Percentiles rank a stretch among this genome's conserved stretches.
These are phyloP conservation scores for Plestiodon gilberti DNA, from an alignment of 2,113 vertebrate species.

Conservation along the genomic window DNA sequence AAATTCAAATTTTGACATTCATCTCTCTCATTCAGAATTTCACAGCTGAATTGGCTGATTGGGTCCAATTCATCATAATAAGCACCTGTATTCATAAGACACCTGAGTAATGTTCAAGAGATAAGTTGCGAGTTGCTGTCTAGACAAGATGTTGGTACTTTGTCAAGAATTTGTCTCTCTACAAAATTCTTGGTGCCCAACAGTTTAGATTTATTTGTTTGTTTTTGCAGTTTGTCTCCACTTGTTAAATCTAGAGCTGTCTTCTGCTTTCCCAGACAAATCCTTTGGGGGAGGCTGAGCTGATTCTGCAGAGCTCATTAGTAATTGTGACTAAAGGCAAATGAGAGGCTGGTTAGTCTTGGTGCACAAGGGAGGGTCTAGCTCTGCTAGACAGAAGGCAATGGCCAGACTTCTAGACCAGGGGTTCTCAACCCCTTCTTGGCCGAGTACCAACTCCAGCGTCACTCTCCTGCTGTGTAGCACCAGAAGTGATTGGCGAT, in stretches of 20 bases:
- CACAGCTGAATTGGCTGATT: neutral
- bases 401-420: no score
- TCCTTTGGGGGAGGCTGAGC: neutral
- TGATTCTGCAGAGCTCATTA: conserved; percentile 13
- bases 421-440: accelerated
- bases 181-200: neutral
- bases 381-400: neutral
- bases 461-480: no score
- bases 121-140: neutral
- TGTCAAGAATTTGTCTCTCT: neutral
- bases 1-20: neutral
- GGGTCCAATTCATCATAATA: neutral
- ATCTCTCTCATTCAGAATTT: neutral
- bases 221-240: neutral
- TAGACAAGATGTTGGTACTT: neutral
- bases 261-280: accelerated
- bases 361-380: neutral
- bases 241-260: accelerated
- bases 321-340: neutral
- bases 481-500: no score
- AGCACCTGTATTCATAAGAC: neutral
- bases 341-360: neutral
- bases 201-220: neutral
- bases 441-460: no score
- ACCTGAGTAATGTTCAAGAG: neutral